phyloP scores from a whole-genome alignment of 2,797 vertebrate species.

The Prunella strophiata region DNA sequence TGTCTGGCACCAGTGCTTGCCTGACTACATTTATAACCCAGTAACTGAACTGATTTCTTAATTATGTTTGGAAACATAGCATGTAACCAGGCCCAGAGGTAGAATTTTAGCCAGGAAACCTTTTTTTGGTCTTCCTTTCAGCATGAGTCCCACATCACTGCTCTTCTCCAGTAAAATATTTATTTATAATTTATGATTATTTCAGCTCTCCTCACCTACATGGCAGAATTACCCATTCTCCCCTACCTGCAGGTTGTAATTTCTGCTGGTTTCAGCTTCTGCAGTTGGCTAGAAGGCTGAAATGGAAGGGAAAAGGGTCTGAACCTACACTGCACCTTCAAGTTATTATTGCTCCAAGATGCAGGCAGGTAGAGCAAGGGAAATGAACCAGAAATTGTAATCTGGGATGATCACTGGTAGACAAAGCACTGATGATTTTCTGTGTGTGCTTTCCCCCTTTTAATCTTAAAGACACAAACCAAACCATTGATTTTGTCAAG shows the following conservation, averaged over 20 bases:
- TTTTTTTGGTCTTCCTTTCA: background rate
- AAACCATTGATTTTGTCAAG: background rate
- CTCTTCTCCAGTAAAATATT: background rate
- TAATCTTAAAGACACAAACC: background rate
- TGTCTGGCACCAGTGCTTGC: background rate
- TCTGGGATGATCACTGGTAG: background rate
- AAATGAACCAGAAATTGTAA: background rate
- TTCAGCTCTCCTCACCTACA: background rate
- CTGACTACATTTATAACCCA: background rate
- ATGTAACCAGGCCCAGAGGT: background rate
- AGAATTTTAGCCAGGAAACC: background rate
- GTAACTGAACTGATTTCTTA: background rate
- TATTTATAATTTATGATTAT: background rate
- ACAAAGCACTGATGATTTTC: background rate
- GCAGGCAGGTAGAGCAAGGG: background rate
- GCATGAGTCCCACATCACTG: background rate
- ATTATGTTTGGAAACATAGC: background rate
- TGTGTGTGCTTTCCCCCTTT: background rate
- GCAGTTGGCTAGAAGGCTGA: background rate
- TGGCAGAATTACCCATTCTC: background rate
- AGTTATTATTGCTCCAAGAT: background rate
- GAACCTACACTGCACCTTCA: background rate
- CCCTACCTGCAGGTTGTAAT: background rate
- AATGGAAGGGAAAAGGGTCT: background rate
- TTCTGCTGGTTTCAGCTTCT: background rate